These are phyloP conservation scores for Drosophila baimaii DNA, from an alignment of 1,140 invertebrate genomes.

Conservation along the genomic window DNA sequence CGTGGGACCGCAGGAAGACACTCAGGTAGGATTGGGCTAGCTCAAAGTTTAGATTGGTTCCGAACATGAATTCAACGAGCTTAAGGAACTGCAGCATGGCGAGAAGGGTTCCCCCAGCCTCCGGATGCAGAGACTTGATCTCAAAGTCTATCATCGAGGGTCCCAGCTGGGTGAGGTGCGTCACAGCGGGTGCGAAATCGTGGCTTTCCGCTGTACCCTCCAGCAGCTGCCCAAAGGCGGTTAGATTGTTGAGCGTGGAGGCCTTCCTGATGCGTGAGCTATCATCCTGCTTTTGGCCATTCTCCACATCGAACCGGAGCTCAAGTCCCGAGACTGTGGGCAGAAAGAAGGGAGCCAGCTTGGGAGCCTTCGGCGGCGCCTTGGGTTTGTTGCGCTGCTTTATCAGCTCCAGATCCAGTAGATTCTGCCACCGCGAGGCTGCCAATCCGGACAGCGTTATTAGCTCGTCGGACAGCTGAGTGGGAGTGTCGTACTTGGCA, in stretches of 20 bases:
- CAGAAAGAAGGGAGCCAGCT: conserved; percentile 97
- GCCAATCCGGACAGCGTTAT: conserved; percentile 94
- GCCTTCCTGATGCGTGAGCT: conserved; percentile 86
- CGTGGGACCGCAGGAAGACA: conserved; percentile 95
- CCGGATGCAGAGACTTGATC: conserved; percentile 91
- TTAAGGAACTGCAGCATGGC: conserved; percentile 92
- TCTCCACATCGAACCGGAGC: conserved; percentile 91
- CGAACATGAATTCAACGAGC: conserved; percentile 90
- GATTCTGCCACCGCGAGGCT: conserved; percentile 96
- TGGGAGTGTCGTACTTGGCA: conserved; percentile 86
- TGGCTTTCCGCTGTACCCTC: conserved; percentile 80
- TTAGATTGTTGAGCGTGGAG: conserved; percentile 87
- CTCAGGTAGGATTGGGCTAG: conserved; percentile 96
- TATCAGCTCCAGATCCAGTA: conserved; percentile 95
- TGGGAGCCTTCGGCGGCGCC: conserved; percentile 91
- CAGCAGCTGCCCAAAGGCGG: conserved; percentile 88
- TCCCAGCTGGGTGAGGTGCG: conserved; percentile 91
- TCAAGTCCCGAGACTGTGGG: conserved; percentile 94
- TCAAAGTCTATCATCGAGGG: conserved; percentile 96
- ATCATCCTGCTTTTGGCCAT: conserved; percentile 83
- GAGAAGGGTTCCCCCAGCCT: conserved; percentile 88
- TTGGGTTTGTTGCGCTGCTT: conserved; percentile 96
- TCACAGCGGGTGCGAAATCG: conserved; percentile 87
- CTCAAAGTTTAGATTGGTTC: conserved; percentile 94
- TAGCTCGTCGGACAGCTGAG: conserved; percentile 92